Evolutionary conservation across 1,140 invertebrate species (phyloP), one percentile per base, ranked within the genome.

Genomic region (Drosophila bocqueti): DNA sequence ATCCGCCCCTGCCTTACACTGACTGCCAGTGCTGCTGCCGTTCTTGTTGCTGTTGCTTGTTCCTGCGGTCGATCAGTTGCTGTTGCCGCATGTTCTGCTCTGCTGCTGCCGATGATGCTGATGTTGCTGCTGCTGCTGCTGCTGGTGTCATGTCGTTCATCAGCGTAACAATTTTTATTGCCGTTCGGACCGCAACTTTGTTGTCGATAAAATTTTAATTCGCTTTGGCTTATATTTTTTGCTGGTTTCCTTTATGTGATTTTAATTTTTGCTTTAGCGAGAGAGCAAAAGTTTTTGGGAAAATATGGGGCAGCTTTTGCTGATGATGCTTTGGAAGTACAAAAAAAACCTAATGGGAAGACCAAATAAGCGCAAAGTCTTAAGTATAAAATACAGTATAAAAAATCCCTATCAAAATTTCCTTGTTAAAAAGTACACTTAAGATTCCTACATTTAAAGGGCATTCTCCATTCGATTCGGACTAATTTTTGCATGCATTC

Each of bases 201-300:
- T 89, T 89, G 84, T 78, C 81, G 85, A 89, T 89, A 89, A 84
- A 89, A 90, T 89, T 89, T 89, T 90, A 89, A 89, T 89, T 84
- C 78, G 68, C 81, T 75, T 87, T 79, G 77, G 76, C 77, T 83
- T 79, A 46, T 60, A 55, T 76, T 68, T 80, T 74, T 68, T 76
- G 55, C 29, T 43, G 66, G 42, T 38, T 63, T 50, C 76, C 21
- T 63, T 61, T 66, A 52, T 81, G 66, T 42, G 64, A 63, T 43
- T 76, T 76, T 64, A 67, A 67, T 76, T 76, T 77, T 15, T 29
- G 69, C 38, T 71, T 60, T n/a, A 47, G 58, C 18, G 34, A 34
- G 29, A 66, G 40, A 63, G 58, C 42, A 63, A 29, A 63, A 65
- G 45, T 58, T 15, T 43, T 15, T 4, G 5, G 6, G 16, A 24